A percentile compares a stretch with the other conserved stretches of the same genome.
Conservation (phyloP, 2,797 vertebrate genomes). For the Muscicapa comitata region DNA sequence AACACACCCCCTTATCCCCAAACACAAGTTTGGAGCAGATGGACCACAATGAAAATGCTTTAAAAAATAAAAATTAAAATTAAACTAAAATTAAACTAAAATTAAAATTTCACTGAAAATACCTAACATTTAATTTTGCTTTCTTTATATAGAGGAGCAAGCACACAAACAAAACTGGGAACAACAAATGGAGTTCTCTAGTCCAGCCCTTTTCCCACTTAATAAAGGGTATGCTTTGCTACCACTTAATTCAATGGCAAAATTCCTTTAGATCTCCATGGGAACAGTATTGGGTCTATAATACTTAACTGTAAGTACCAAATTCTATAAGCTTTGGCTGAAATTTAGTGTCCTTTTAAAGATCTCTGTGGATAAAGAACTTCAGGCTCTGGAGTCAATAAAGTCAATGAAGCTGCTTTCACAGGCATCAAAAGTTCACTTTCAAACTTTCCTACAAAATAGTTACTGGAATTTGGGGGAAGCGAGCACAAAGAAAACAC, state of each 20-base stretch:
- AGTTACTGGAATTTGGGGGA: slow-evolving; percentile 47
- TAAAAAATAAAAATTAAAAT: no score
- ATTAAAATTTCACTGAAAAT: background rate
- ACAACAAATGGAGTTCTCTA: background rate
- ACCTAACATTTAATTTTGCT: background rate
- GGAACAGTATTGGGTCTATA: slow-evolving; percentile 33
- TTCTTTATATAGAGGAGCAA: background rate
- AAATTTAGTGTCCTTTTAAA: slow-evolving; percentile 52
- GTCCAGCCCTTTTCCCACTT: background rate
- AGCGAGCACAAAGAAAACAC: slow-evolving; percentile 53
- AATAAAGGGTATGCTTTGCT: slow-evolving; percentile 13
- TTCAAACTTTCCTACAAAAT: slow-evolving; percentile 31
- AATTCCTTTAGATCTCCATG: slow-evolving; percentile 49
- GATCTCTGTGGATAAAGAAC: slow-evolving; percentile 30
- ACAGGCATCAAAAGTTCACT: slow-evolving; percentile 46
- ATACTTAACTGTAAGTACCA: slow-evolving; percentile 44
- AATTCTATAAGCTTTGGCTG: slow-evolving; percentile 52
- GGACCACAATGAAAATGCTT: background rate
- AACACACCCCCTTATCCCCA: background rate
- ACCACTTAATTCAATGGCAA: slow-evolving; percentile 41
- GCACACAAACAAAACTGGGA: background rate
- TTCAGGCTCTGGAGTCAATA: slow-evolving; percentile 25
- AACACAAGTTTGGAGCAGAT: background rate
- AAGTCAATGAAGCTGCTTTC: slow-evolving; percentile 52
- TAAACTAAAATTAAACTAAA: no score